Conservation (phyloP, 2,797 vertebrate species). For the Pipistrellus pipistrellus region DNA sequence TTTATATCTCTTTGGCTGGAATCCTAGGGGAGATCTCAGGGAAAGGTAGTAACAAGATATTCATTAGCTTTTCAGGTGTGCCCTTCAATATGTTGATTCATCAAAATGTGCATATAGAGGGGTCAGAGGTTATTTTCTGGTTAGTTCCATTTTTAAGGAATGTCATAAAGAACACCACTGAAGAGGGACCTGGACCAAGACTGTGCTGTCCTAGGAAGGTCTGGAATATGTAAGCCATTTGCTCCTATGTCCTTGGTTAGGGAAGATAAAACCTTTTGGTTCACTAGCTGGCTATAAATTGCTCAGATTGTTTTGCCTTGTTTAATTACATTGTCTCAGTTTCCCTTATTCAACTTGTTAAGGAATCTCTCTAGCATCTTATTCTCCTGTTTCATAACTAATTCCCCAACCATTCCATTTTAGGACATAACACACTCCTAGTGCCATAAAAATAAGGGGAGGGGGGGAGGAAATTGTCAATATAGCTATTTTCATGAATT, state of each 20-base stretch:
- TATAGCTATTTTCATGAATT: constrained; percentile 50
- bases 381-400: neutral
- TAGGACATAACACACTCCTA: constrained; percentile 65
- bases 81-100: neutral
- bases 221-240: neutral
- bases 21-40: neutral
- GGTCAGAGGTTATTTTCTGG: neutral
- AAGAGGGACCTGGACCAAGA: neutral
- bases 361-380: neutral
- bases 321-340: neutral
- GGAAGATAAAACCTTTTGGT: neutral
- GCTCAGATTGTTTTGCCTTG: neutral
- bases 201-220: neutral
- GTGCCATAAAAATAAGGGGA: constrained; percentile 37
- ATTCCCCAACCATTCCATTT: constrained; percentile 69
- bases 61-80: neutral
- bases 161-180: neutral
- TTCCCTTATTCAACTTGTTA: neutral
- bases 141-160: neutral
- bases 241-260: neutral
- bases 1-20: neutral
- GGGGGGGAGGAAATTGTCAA: neutral
- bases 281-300: neutral
- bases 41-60: neutral
- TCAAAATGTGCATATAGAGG: neutral